Evolutionary conservation across 2,797 vertebrate genomes (phyloP).

Genomic region (Crypturellus tataupa): DNA sequence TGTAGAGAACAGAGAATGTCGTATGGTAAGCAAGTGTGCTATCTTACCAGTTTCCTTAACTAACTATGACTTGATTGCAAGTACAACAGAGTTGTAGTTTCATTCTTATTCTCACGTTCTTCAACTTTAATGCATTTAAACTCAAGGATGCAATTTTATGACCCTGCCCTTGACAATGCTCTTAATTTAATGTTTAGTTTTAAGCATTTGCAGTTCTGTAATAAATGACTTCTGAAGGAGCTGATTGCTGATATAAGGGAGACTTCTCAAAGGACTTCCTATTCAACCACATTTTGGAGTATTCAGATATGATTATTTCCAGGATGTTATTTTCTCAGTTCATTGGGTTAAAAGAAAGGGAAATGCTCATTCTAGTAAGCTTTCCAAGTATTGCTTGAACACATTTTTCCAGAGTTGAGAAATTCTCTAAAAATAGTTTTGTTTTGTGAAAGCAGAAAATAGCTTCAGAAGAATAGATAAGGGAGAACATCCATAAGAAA

Average conservation of each 20-base stretch:
- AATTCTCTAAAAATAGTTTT: conserved; percentile 40
- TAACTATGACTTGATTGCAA: background rate
- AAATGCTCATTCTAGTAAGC: background rate
- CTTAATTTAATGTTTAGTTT: background rate
- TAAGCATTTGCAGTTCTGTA: background rate
- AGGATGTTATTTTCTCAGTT: background rate
- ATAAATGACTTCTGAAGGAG: background rate
- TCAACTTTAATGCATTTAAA: background rate
- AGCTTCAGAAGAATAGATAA: conserved; percentile 33
- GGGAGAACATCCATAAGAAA: conserved; percentile 6
- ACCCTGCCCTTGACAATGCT: background rate
- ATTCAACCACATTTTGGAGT: background rate
- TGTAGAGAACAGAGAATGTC: background rate
- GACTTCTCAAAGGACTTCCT: background rate
- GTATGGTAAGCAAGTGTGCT: background rate
- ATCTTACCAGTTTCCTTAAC: background rate
- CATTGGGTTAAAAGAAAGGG: background rate
- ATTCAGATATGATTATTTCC: background rate
- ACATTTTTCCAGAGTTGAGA: background rate
- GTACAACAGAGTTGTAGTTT: background rate
- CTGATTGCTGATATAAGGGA: background rate
- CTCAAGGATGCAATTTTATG: background rate
- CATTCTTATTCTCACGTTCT: background rate
- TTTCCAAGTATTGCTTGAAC: conserved; percentile 8
- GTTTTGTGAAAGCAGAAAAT: conserved; percentile 25